Evolutionary conservation across 2,888 invertebrate genomes (phyloP).

Genomic region (Formica aserva): DNA sequence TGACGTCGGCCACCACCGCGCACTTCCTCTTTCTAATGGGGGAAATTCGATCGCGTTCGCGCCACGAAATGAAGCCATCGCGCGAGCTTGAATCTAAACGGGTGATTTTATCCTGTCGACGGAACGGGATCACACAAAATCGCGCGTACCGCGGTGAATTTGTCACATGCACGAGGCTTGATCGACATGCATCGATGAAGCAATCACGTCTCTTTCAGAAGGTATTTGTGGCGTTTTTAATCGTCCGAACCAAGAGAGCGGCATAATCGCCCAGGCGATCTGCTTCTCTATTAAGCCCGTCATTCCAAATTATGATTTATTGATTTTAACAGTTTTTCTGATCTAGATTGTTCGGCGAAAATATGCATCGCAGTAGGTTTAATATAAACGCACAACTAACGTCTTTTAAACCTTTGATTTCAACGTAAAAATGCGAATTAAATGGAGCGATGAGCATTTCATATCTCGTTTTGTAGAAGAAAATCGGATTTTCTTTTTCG

Average conservation of each 20-base stretch:
- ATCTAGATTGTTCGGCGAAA: constrained; percentile 24
- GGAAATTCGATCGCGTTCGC: constrained; percentile 68
- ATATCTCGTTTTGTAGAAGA: not conserved
- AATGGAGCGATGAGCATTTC: not conserved
- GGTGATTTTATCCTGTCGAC: constrained; percentile 61
- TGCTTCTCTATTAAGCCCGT: constrained; percentile 49
- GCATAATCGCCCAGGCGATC: constrained; percentile 38
- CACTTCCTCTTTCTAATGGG: constrained; percentile 75
- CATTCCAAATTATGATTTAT: constrained; percentile 55
- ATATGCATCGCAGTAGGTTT: constrained; percentile 8
- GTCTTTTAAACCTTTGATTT: not conserved
- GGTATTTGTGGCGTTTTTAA: constrained; percentile 47
- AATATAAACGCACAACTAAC: not conserved
- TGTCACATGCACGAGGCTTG: constrained; percentile 35
- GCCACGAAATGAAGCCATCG: constrained; percentile 35
- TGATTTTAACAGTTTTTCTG: constrained; percentile 41
- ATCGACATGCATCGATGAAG: constrained; percentile 50
- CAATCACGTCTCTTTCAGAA: constrained; percentile 17
- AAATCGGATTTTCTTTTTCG: not conserved
- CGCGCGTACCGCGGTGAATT: constrained; percentile 42
- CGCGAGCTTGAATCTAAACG: constrained; percentile 48
- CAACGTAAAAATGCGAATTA: constrained; percentile 7
- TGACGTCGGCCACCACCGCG: constrained; percentile 81
- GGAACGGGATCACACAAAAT: constrained; percentile 46
- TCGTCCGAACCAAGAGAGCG: constrained; percentile 17